Conservation (phyloP, 30 jellyfish, hydroid and myxozoan genomes). For the Mastigias papua region DNA sequence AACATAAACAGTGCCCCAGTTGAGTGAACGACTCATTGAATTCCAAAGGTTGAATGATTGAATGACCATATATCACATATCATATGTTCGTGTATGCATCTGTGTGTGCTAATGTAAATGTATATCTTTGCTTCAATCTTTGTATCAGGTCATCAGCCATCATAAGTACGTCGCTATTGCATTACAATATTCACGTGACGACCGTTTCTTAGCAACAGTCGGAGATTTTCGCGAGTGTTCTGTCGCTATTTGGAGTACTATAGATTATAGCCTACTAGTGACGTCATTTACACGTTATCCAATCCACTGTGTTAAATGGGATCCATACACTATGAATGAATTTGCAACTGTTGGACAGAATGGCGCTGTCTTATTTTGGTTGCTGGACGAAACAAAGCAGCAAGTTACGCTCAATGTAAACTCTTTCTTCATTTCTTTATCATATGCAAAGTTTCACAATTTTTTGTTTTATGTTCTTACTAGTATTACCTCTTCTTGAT, state of each 20-base stretch:
- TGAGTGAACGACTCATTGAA: too few species aligned
- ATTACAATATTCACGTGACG: slow-evolving; percentile 92
- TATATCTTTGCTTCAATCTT: neutral
- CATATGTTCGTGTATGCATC: neutral
- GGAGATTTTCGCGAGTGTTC: slow-evolving; percentile 90
- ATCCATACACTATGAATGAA: slow-evolving; percentile 90
- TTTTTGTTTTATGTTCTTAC: neutral
- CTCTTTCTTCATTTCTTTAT: neutral
- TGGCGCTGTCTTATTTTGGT: slow-evolving; percentile 85
- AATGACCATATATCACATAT: too few species aligned
- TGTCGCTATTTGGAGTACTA: slow-evolving; percentile 83
- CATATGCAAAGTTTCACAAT: neutral
- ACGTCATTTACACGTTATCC: slow-evolving; percentile 78
- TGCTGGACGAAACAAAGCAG: slow-evolving; percentile 75
- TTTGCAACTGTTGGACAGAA: slow-evolving; percentile 92
- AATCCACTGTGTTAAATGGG: slow-evolving; percentile 85
- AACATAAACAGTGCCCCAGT: too few species aligned
- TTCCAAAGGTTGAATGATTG: too few species aligned
- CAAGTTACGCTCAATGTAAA: slow-evolving; percentile 68
- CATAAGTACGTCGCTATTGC: slow-evolving; percentile 77
- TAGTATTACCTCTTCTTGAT: too few species aligned
- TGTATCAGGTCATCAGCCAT: slow-evolving; percentile 63
- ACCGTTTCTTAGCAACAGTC: slow-evolving; percentile 79
- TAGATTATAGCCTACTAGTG: slow-evolving; percentile 63
- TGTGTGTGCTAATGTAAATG: neutral